phyloP scores from a whole-genome alignment of 2,113 vertebrate genomes.

The Lophotis ruficrista region DNA sequence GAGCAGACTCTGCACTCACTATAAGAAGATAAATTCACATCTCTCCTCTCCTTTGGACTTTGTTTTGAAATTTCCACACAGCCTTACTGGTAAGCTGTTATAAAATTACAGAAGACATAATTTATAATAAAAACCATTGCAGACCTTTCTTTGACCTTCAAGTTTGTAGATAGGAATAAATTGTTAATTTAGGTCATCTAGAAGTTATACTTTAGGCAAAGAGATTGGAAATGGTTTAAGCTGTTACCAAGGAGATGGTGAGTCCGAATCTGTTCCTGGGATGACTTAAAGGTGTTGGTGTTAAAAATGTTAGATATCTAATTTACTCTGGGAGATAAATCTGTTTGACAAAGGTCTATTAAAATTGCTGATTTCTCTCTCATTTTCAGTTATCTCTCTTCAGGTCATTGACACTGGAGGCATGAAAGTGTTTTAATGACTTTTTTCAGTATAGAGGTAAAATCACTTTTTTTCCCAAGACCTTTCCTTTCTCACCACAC shows the following conservation, averaged over 20 bases:
- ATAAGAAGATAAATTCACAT: not conserved
- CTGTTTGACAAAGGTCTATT: not conserved
- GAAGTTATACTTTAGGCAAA: not conserved
- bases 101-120: not conserved
- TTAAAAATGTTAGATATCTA: not conserved
- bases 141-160: not conserved
- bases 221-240: not conserved
- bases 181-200: not conserved
- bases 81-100: not conserved
- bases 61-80: not conserved
- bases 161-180: not conserved
- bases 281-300: not conserved
- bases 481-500: not conserved
- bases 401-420: not conserved
- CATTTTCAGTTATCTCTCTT: not conserved
- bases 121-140: not conserved
- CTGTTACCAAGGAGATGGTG: not conserved
- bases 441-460: not conserved
- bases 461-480: not conserved
- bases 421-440: not conserved
- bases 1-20: not conserved
- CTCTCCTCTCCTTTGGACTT: not conserved
- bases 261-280: not conserved
- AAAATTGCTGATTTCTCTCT: not conserved
- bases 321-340: not conserved